Evolutionary conservation across 2,113 vertebrate genomes (phyloP).

Genomic region (Pipra filicauda): DNA sequence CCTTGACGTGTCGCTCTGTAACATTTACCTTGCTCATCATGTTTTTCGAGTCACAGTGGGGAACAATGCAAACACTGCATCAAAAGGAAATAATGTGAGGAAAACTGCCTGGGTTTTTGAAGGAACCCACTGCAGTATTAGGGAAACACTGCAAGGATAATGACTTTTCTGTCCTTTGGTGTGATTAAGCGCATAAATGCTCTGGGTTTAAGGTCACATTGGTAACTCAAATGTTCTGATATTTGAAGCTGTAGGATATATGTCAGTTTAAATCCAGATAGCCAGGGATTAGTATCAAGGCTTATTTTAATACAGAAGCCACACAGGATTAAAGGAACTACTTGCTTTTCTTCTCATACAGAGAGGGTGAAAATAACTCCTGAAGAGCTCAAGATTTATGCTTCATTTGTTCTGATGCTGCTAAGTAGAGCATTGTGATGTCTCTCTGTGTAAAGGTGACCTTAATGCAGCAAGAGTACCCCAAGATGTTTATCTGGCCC

Average conservation of each 20-base stretch:
- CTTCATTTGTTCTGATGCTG: constrained; percentile 12
- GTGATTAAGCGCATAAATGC: background rate
- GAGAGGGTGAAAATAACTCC: constrained; percentile 16
- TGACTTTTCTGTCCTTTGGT: constrained; percentile 1
- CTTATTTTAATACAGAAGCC: constrained; percentile 40
- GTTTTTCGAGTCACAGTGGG: background rate
- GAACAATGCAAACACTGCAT: background rate
- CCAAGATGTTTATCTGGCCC: background rate
- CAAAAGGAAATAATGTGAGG: background rate
- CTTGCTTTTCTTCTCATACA: background rate
- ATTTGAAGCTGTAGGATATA: constrained; percentile 11
- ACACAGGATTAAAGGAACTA: constrained; percentile 13
- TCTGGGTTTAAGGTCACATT: background rate
- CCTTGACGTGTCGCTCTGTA: background rate
- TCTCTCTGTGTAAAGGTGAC: background rate
- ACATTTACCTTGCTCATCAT: background rate
- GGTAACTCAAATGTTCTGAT: constrained; percentile 10
- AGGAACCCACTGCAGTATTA: background rate
- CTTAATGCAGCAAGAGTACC: background rate
- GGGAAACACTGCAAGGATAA: background rate
- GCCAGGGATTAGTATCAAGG: constrained; percentile 21
- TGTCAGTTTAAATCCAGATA: constrained; percentile 30
- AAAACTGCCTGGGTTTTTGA: background rate
- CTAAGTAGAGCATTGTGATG: background rate
- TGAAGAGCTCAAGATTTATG: background rate